Evolutionary conservation across 2,888 invertebrate genomes (phyloP).

Genomic region (Phortica magna): DNA sequence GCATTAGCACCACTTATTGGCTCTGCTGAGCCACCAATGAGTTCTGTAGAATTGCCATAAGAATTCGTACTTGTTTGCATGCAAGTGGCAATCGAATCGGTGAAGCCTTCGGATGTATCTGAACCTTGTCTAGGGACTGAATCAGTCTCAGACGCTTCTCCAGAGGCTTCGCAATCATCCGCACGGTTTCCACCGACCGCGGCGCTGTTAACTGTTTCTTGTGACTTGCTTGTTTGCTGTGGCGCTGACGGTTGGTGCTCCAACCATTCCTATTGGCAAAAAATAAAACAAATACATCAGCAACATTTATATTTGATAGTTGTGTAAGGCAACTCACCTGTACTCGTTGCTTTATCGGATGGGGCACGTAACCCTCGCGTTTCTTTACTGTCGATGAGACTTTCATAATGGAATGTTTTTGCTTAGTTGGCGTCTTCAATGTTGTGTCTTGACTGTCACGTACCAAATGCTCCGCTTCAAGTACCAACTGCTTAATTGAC

Average conservation of each 20-base stretch:
- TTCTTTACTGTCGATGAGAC: conserved; percentile 76
- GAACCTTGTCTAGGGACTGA: conserved; percentile 82
- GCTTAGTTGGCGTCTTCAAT: conserved; percentile 77
- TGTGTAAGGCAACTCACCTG: conserved; percentile 64
- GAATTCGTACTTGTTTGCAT: conserved; percentile 79
- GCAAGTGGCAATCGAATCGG: conserved; percentile 85
- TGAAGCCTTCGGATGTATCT: conserved; percentile 87
- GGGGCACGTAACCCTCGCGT: conserved; percentile 75
- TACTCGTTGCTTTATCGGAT: conserved; percentile 77
- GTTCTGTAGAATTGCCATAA: conserved; percentile 79
- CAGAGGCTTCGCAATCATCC: conserved; percentile 89
- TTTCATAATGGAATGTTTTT: conserved; percentile 75
- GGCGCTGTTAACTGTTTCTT: conserved; percentile 47
- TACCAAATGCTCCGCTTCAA: conserved; percentile 89
- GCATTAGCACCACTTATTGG: conserved; percentile 75
- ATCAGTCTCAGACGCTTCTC: conserved; percentile 86
- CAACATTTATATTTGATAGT: not conserved
- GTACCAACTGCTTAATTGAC: conserved; percentile 86
- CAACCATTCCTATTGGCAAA: conserved; percentile 74
- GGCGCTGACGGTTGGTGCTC: conserved; percentile 75
- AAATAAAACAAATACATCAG: not conserved
- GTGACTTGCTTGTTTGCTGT: conserved; percentile 55
- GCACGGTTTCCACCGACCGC: conserved; percentile 48
- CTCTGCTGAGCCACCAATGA: conserved; percentile 81
- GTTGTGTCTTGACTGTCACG: conserved; percentile 78